Evolutionary conservation across 2,888 invertebrate genomes (phyloP).

Genomic region (Athripsodes cinereus): DNA sequence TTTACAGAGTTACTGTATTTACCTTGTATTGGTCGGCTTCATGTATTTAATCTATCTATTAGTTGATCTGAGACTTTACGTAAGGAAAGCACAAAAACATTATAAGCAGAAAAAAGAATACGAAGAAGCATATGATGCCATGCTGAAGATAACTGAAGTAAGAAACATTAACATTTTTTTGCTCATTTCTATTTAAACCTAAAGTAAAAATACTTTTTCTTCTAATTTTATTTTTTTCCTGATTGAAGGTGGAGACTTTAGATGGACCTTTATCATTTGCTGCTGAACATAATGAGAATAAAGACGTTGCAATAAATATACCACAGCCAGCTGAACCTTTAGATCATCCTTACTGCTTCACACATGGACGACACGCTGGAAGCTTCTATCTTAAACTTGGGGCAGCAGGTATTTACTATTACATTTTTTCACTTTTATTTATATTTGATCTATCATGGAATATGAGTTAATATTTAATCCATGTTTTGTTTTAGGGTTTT

Average conservation of each 20-base stretch:
- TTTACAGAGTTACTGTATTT: conserved; percentile 60
- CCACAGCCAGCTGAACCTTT: conserved; percentile 38
- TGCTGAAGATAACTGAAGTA: conserved; percentile 43
- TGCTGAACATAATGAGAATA: not conserved
- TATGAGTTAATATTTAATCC: too few species aligned
- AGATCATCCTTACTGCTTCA: conserved; percentile 58
- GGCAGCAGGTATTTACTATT: conserved; percentile 53
- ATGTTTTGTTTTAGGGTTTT: conserved; percentile 56
- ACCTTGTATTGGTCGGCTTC: conserved; percentile 52
- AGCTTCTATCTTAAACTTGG: conserved; percentile 70
- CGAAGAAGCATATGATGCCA: conserved; percentile 40
- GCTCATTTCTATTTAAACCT: too few species aligned
- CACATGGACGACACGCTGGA: conserved; percentile 62
- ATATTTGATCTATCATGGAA: too few species aligned
- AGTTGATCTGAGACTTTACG: conserved; percentile 56
- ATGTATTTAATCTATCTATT: conserved; percentile 56
- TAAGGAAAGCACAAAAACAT: conserved; percentile 43
- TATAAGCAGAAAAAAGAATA: conserved; percentile 40
- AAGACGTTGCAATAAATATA: conserved; percentile 34
- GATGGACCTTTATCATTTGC: conserved; percentile 7
- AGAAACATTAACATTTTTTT: conserved; percentile 11
- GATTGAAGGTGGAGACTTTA: conserved; percentile 27
- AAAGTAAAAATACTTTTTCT: too few species aligned
- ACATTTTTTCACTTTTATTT: too few species aligned
- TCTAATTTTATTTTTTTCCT: too few species aligned